Evolutionary conservation across 2,113 vertebrate species (phyloP).

Genomic region (Rattus norvegicus): DNA sequence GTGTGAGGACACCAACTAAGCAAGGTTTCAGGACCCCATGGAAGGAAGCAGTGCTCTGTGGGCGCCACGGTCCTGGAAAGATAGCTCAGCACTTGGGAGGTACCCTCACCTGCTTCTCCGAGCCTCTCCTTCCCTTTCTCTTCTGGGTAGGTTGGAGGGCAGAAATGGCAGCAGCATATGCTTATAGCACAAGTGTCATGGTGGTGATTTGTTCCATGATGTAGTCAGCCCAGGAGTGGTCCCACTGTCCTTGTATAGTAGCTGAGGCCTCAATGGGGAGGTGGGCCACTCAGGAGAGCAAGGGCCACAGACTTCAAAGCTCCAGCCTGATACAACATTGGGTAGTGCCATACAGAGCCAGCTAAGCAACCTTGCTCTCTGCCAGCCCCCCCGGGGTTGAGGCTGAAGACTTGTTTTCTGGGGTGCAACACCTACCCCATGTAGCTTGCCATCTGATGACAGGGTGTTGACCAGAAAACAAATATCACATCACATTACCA

Average conservation of each 20-base stretch:
- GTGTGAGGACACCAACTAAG: not conserved
- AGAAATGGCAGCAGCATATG: not conserved
- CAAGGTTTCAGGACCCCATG: not conserved
- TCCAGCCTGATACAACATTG: not conserved
- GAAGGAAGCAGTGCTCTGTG: not conserved
- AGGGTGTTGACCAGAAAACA: not conserved
- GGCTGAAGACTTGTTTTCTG: not conserved
- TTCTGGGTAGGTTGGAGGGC: not conserved
- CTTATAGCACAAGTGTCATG: not conserved
- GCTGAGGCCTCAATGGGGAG: not conserved
- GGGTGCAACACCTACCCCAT: no score
- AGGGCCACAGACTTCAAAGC: not conserved
- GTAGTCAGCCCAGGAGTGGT: not conserved
- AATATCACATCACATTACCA: rapidly evolving
- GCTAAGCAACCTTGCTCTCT: not conserved
- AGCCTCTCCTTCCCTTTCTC: not conserved
- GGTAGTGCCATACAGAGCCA: not conserved
- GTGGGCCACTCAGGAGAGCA: not conserved
- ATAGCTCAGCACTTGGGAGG: rapidly evolving
- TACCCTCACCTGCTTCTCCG: not conserved
- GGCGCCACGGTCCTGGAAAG: rapidly evolving
- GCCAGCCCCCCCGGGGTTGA: no score
- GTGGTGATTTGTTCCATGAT: not conserved
- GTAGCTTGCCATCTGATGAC: not conserved
- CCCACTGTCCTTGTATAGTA: not conserved